These are phyloP conservation scores for Chaunax sp. DNA, from an alignment of 2,797 vertebrate species.

Conservation along the genomic window DNA sequence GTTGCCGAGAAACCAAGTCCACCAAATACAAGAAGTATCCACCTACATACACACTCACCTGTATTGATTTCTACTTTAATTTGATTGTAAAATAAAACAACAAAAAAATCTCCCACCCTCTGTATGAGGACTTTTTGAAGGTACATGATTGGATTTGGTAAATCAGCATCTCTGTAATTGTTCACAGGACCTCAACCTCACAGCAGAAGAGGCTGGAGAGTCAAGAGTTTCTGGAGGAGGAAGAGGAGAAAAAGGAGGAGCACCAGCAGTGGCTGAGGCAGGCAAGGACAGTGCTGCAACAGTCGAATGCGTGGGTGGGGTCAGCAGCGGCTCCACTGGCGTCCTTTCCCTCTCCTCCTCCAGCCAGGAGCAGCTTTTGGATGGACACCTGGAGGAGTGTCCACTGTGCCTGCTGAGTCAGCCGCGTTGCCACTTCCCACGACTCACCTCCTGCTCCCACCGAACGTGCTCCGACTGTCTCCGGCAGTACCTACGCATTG, in stretches of 20 bases:
- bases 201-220: constrained; percentile 68
- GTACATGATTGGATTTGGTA: neutral
- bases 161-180: constrained; percentile 13
- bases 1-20: constrained; percentile 74
- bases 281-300: constrained; percentile 39
- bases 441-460: constrained; percentile 85
- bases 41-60: constrained; percentile 8
- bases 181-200: constrained; percentile 66
- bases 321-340: constrained; percentile 72
- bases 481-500: constrained; percentile 86
- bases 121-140: neutral
- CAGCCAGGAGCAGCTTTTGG: constrained; percentile 83
- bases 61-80: neutral
- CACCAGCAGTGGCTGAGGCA: constrained; percentile 33
- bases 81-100: neutral
- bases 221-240: constrained; percentile 63
- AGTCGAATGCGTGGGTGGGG: constrained; percentile 57
- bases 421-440: constrained; percentile 85
- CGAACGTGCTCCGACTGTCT: constrained; percentile 86
- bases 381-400: constrained; percentile 87
- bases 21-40: constrained; percentile 18
- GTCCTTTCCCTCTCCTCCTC: constrained; percentile 81
- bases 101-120: neutral
- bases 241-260: constrained; percentile 68
- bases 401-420: constrained; percentile 90